Conservation (phyloP, 2,888 invertebrate species). For the Salticus scenicus region DNA sequence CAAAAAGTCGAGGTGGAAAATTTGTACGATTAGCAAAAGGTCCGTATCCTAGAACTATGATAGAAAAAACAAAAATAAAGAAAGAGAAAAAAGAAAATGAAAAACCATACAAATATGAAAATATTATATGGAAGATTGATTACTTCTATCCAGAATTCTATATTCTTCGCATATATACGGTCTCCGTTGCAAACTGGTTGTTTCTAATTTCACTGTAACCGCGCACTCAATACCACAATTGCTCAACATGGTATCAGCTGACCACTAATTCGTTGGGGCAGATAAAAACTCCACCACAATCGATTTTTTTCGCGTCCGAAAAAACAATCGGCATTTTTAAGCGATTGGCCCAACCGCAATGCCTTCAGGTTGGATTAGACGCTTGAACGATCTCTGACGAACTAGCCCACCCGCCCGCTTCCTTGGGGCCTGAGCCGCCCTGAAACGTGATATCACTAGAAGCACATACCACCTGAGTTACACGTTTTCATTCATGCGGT, state of each 20-base stretch:
- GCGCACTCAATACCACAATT: background rate
- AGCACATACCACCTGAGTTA: slow-evolving; percentile 61
- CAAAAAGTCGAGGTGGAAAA: too few species aligned
- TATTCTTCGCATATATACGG: too few species aligned
- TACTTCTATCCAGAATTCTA: too few species aligned
- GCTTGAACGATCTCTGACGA: slow-evolving; percentile 35
- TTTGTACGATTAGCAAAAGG: too few species aligned
- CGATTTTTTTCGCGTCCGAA: background rate
- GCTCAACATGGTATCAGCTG: background rate
- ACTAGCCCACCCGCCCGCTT: slow-evolving; percentile 47
- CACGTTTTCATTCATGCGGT: slow-evolving; percentile 50
- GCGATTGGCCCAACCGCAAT: slow-evolving; percentile 61
- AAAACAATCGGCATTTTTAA: slow-evolving; percentile 59
- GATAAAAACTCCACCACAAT: background rate
- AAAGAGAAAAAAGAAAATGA: too few species aligned
- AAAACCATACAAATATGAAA: too few species aligned
- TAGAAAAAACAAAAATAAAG: too few species aligned
- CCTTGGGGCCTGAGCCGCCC: slow-evolving; percentile 54
- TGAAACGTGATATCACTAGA: slow-evolving; percentile 55
- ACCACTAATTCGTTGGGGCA: background rate
- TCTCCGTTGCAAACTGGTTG: background rate
- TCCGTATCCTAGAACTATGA: too few species aligned
- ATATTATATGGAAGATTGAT: too few species aligned
- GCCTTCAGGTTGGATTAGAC: slow-evolving; percentile 44
- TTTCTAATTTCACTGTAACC: background rate